A percentile compares a stretch with the other conserved stretches of the same genome.
These are phyloP conservation scores for Enchytraeus crypticus DNA, from an alignment of 2,888 invertebrate species.

Conservation along the genomic window DNA sequence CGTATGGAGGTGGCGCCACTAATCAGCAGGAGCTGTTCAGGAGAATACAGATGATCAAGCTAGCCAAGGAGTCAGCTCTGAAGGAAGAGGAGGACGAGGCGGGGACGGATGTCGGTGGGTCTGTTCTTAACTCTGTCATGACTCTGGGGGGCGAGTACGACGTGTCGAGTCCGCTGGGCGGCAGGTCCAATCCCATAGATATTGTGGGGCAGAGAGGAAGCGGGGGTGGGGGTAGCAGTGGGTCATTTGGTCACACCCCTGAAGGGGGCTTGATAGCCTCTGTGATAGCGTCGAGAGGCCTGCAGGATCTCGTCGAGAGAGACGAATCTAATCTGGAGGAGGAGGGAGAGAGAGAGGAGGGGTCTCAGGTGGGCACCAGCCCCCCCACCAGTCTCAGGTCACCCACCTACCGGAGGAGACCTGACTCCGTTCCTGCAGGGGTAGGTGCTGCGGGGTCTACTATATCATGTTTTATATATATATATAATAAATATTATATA, in stretches of 20 bases:
- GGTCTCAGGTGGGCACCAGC: not conserved
- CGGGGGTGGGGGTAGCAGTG: too few species aligned
- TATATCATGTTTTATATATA: too few species aligned
- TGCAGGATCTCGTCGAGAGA: not conserved
- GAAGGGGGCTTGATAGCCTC: too few species aligned
- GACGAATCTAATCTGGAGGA: not conserved
- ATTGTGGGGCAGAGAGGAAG: too few species aligned
- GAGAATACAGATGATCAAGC: conserved; percentile 39
- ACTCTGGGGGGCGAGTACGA: conserved; percentile 1
- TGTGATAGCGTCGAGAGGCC: not conserved
- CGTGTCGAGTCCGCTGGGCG: too few species aligned
- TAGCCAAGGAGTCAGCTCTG: conserved; percentile 33
- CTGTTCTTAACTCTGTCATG: conserved; percentile 24
- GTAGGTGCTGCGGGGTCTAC: too few species aligned
- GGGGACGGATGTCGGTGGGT: conserved; percentile 37
- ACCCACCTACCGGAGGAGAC: not conserved
- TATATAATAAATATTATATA: too few species aligned
- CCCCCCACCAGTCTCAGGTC: not conserved
- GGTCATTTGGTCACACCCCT: too few species aligned
- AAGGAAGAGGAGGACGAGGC: conserved; percentile 41
- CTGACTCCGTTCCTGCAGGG: too few species aligned
- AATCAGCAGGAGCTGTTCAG: conserved; percentile 17
- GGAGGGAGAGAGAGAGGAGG: not conserved
- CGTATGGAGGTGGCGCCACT: not conserved
- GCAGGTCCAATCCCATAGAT: too few species aligned